Evolutionary conservation across 2,113 vertebrate genomes (phyloP), one percentile per base, ranked within the genome.

Genomic region (Psilopogon haemacephalus): DNA sequence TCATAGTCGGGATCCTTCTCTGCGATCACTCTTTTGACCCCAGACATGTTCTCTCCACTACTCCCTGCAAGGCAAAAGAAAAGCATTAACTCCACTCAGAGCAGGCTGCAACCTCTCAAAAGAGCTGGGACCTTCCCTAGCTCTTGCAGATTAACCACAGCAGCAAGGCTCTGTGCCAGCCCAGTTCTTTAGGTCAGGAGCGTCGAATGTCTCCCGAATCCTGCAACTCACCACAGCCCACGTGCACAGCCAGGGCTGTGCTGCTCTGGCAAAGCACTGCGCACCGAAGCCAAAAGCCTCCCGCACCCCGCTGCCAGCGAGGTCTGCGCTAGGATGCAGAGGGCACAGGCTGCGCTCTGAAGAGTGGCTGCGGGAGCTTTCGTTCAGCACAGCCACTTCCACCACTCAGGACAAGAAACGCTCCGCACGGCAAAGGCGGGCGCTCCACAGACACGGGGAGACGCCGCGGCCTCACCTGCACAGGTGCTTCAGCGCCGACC

Each of bases 1-100:
- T 99, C 99, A 73, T 99, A 99, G 92, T 99, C 99, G 0, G 99
- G 99, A 92, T 99, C 99, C 33, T 98, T 98, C 94, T 98, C 99
- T 32, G 98, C 98, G 21, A 99, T 97, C 83, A 98, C 98, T 94
- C 99, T 97, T 96, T 99, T 99, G 89, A 99, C 96, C 71, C 99
- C 99, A 32, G 99, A 99, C 99, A 99, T 99, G 90, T 90, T 96
- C 81, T 88, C 81, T 59, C 33, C 33, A 7, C 81, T 58, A 28
- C 75, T 70, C 38, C 40, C 84, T 50, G n/a, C 33, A 17, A 52
- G 15, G 40, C 55, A 58, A 71, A 63, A 81, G 1, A 28, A 33
- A 52, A 69, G 21, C 44, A 48, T 58, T 52, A 73, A 24, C 0
- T 0, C 13, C 17, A 52, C 20, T 6, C 26, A 21, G n/a, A 15